Conservation (phyloP, 2,888 invertebrate genomes). For the Rhabditophanes sp. region DNA sequence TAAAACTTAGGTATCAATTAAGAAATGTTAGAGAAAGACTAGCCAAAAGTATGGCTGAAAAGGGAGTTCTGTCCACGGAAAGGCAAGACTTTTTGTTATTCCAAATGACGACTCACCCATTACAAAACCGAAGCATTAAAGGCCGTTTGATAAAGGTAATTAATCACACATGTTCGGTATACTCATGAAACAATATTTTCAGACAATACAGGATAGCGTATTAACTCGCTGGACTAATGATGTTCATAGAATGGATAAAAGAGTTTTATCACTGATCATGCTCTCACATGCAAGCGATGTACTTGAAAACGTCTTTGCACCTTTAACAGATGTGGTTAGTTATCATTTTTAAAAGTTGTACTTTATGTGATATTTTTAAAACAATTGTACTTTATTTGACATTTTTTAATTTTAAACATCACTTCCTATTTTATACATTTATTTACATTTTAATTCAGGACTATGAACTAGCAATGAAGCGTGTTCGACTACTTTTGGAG, state of each 20-base stretch:
- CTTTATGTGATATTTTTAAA: background rate
- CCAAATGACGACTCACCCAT: conserved; percentile 99
- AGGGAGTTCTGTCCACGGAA: conserved; percentile 93
- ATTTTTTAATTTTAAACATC: conserved; percentile 1
- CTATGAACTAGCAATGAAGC: conserved; percentile 67
- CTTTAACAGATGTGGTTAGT: conserved; percentile 54
- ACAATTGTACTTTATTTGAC: conserved; percentile 1
- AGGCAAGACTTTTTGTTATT: conserved; percentile 98
- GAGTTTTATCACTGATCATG: conserved; percentile 77
- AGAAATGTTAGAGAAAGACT: conserved; percentile 95
- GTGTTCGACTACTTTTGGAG: conserved; percentile 83
- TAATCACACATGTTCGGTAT: background rate
- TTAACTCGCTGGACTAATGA: conserved; percentile 87
- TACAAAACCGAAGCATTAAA: conserved; percentile 84
- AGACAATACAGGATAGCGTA: conserved; percentile 77
- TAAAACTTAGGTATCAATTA: conserved; percentile 89
- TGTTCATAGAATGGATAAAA: conserved; percentile 86
- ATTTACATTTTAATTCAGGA: conserved; percentile 13
- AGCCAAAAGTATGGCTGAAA: conserved; percentile 97
- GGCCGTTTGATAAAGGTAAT: conserved; percentile 70
- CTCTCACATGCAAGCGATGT: conserved; percentile 95
- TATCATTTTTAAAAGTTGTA: background rate
- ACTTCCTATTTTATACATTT: too few species aligned
- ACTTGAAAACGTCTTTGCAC: conserved; percentile 95
- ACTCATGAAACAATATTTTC: conserved; percentile 8